These are phyloP conservation scores for Ectropis grisescens DNA, from an alignment of 1,140 invertebrate genomes.

Conservation along the genomic window DNA sequence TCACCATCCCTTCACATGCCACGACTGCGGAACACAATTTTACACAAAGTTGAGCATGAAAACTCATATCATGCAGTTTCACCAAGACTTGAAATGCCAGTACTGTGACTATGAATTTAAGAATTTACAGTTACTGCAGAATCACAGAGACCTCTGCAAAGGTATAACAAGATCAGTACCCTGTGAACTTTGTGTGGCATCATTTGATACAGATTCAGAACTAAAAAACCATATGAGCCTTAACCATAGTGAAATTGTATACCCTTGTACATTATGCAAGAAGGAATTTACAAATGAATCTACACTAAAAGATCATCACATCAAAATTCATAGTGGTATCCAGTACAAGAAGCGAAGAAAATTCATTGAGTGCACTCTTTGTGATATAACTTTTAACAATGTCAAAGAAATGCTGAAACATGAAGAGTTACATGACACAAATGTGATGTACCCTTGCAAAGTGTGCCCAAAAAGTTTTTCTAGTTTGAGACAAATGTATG, in stretches of 20 bases:
- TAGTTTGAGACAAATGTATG: conserved; percentile 17
- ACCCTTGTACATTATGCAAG: conserved; percentile 18
- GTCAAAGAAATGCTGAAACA: conserved; percentile 17
- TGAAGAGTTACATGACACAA: conserved; percentile 10
- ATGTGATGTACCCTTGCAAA: conserved; percentile 15
- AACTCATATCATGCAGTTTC: conserved; percentile 20
- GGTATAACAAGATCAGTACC: conserved; percentile 6
- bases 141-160: conserved; percentile 15
- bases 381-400: conserved; percentile 17
- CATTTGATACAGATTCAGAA: conserved; percentile 16
- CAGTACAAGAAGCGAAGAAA: conserved; percentile 20
- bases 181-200: conserved; percentile 16
- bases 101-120: conserved; percentile 22
- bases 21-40: conserved; percentile 18
- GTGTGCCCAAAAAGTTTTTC: conserved; percentile 16
- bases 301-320: conserved; percentile 18
- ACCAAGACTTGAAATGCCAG: conserved; percentile 15
- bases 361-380: conserved; percentile 19
- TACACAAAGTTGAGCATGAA: conserved; percentile 19
- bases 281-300: conserved; percentile 13
- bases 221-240: conserved; percentile 12
- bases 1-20: conserved; percentile 21
- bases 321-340: conserved; percentile 16
- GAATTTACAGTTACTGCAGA: conserved; percentile 6
- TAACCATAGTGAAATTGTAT: conserved; percentile 11